Percentiles rank a stretch among this genome's conserved stretches.
Conservation (phyloP, 23 tunicate genomes). For the Trididemnum clinides region DNA sequence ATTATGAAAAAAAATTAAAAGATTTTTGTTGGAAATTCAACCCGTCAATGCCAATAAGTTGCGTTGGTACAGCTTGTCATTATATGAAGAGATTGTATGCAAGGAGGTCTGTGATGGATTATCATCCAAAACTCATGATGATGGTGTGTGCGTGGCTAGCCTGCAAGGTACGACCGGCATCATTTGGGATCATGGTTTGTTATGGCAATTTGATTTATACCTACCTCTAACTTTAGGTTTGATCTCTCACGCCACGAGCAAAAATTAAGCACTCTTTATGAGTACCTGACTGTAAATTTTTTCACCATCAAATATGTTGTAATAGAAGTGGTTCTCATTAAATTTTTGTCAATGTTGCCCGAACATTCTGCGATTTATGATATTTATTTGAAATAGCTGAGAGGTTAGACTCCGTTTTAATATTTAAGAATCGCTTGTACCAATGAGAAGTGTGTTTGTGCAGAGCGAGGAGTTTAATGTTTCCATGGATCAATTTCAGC, state of each 20-base stretch:
- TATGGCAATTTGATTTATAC: background rate
- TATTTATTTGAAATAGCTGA: too few species aligned
- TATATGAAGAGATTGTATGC: slow-evolving; percentile 80
- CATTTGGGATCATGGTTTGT: too few species aligned
- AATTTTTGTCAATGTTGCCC: too few species aligned
- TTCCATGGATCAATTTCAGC: slow-evolving; percentile 86
- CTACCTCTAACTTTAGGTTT: background rate
- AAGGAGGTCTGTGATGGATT: slow-evolving; percentile 84
- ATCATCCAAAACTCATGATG: slow-evolving; percentile 80
- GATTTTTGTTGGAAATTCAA: slow-evolving; percentile 75
- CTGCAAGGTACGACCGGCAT: slow-evolving; percentile 52
- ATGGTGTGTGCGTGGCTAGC: slow-evolving; percentile 86
- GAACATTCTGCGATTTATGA: too few species aligned
- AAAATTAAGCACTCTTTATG: too few species aligned
- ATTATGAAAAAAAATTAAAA: slow-evolving; percentile 61
- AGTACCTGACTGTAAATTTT: too few species aligned
- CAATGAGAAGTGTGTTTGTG: background rate
- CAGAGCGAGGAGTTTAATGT: slow-evolving; percentile 93
- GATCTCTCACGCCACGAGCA: background rate
- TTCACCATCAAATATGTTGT: too few species aligned
- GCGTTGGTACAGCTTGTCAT: slow-evolving; percentile 73
- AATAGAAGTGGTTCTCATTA: too few species aligned
- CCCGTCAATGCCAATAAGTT: slow-evolving; percentile 73
- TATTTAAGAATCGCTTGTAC: too few species aligned
- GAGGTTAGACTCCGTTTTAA: too few species aligned